phyloP scores from a whole-genome alignment of 2,113 vertebrate genomes.

The Melozone crissalis region DNA sequence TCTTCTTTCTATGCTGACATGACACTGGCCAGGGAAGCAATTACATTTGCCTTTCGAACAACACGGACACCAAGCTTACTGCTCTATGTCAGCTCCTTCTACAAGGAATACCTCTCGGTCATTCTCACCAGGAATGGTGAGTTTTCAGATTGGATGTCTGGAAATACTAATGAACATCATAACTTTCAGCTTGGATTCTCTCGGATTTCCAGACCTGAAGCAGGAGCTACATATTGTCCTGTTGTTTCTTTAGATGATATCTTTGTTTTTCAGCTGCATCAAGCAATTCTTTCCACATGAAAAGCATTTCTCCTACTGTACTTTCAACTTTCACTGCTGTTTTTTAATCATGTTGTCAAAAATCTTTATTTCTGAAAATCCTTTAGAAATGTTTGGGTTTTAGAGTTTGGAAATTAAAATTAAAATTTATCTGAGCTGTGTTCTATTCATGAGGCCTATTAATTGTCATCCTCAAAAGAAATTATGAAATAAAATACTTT shows the following conservation, averaged over 20 bases:
- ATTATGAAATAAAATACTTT: not conserved
- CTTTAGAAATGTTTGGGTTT: not conserved
- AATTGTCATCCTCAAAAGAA: not conserved
- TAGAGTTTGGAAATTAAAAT: not conserved
- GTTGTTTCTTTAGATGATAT: not conserved
- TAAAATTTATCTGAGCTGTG: not conserved
- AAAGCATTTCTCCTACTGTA: not conserved
- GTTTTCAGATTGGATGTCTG: slow-evolving; percentile 1
- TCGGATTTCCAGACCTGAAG: not conserved
- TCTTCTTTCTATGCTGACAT: slow-evolving; percentile 86
- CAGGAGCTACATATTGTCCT: not conserved
- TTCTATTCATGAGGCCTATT: fast-evolving
- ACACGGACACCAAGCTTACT: slow-evolving; percentile 82
- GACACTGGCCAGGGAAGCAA: slow-evolving; percentile 79
- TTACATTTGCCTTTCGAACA: slow-evolving; percentile 87
- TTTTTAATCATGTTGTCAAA: not conserved
- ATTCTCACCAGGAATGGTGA: slow-evolving; percentile 88
- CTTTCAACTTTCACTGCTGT: not conserved
- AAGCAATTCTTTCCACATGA: not conserved
- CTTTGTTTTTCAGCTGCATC: not conserved
- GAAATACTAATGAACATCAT: not conserved
- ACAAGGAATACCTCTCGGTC: slow-evolving; percentile 85
- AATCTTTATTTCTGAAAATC: not conserved
- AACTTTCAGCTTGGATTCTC: not conserved
- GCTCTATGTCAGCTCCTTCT: slow-evolving; percentile 83